A percentile compares a stretch with the other conserved stretches of the same genome.
Conservation (phyloP, 2,888 invertebrate species). For the Volucella inanis region DNA sequence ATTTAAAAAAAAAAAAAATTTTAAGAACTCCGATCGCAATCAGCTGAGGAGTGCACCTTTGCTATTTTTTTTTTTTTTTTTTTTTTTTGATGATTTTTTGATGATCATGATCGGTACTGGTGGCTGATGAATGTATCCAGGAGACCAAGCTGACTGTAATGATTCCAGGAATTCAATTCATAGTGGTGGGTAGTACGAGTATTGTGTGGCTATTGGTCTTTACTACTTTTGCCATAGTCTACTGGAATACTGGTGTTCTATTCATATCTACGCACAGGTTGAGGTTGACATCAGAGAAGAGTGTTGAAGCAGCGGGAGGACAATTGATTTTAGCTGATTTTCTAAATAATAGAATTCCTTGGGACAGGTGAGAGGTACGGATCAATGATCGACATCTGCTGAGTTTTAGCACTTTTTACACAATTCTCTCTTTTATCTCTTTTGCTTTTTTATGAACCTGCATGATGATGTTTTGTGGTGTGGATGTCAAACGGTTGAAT, state of each 20-base stretch:
- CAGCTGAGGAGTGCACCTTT: constrained; percentile 70
- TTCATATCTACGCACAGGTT: constrained; percentile 50
- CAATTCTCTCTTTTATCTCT: not conserved
- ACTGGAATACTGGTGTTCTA: too few species aligned
- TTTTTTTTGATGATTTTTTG: too few species aligned
- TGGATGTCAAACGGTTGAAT: constrained; percentile 40
- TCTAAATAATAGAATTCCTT: constrained; percentile 54
- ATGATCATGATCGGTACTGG: constrained; percentile 35
- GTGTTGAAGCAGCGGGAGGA: constrained; percentile 24
- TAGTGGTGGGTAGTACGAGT: constrained; percentile 50
- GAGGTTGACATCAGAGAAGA: constrained; percentile 55
- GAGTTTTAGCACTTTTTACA: constrained; percentile 53
- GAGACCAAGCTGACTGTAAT: constrained; percentile 54
- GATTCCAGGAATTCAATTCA: constrained; percentile 67
- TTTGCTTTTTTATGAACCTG: constrained; percentile 26
- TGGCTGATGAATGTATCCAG: constrained; percentile 46
- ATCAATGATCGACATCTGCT: constrained; percentile 67
- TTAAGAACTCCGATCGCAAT: constrained; percentile 62
- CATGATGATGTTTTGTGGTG: constrained; percentile 27
- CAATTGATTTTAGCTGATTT: constrained; percentile 40
- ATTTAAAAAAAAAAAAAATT: too few species aligned
- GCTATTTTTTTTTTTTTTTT: constrained; percentile 58
- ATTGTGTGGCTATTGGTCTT: constrained; percentile 58
- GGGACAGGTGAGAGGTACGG: constrained; percentile 63
- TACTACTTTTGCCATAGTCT: constrained; percentile 12